Evolutionary conservation across 2,113 vertebrate genomes (phyloP).

Genomic region (Cryptoleucopteryx plumbea): DNA sequence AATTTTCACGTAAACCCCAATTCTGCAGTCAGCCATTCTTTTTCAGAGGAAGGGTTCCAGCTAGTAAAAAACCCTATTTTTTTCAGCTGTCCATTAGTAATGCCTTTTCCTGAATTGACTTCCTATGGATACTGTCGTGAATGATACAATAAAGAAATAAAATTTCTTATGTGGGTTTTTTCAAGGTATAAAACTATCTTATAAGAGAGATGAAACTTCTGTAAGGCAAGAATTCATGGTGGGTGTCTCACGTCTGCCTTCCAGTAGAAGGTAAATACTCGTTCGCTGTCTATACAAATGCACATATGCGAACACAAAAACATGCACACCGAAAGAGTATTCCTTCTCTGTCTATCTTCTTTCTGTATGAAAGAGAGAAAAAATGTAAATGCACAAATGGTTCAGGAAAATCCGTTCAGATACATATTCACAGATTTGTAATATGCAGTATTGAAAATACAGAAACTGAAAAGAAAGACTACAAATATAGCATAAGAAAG

Average conservation of each 20-base stretch:
- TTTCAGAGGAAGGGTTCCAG: neutral
- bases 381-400: neutral
- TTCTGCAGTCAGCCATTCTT: neutral
- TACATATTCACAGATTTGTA: neutral
- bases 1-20: neutral
- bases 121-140: neutral
- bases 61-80: neutral
- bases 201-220: neutral
- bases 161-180: neutral
- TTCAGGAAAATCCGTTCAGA: neutral
- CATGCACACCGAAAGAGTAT: neutral
- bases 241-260: neutral
- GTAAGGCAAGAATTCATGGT: neutral
- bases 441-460: neutral
- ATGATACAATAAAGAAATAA: neutral
- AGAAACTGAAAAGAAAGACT: neutral
- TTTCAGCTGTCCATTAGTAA: neutral
- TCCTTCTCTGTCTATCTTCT: neutral
- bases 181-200: neutral
- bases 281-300: neutral
- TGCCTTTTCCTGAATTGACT: neutral
- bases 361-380: neutral
- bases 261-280: neutral
- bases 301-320: neutral
- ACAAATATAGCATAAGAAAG: neutral